A percentile compares a stretch with the other conserved stretches of the same genome.
Conservation (phyloP, 2,888 invertebrate genomes). For the Drosophila demipolita region DNA sequence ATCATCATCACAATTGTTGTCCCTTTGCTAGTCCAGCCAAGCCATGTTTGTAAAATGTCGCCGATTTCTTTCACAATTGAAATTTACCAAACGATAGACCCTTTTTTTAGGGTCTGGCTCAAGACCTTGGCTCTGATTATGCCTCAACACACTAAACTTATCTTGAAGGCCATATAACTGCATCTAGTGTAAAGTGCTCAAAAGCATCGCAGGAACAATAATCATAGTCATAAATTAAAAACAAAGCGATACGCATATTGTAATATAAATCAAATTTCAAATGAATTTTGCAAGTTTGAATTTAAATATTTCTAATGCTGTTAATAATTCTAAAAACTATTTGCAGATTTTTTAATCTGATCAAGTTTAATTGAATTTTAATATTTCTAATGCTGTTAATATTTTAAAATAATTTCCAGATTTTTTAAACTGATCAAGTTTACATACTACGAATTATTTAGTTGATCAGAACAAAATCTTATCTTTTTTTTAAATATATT, state of each 20-base stretch:
- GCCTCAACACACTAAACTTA: neutral
- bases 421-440: neutral
- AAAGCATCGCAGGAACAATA: neutral
- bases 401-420: neutral
- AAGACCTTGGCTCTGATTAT: slow-evolving; percentile 13
- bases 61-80: slow-evolving; percentile 40
- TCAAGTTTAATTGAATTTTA: too few species aligned
- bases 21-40: slow-evolving; percentile 40
- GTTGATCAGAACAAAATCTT: neutral
- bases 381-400: neutral
- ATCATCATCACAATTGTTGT: slow-evolving; percentile 51
- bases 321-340: neutral
- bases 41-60: slow-evolving; percentile 36
- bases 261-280: neutral
- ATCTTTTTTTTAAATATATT: neutral
- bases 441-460: too few species aligned
- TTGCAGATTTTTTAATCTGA: neutral
- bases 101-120: slow-evolving; percentile 22
- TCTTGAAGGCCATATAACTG: neutral
- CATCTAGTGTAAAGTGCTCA: neutral
- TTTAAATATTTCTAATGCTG: neutral
- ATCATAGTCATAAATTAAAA: neutral
- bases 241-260: neutral
- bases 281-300: neutral
- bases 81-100: slow-evolving; percentile 30